A percentile compares a stretch with the other conserved stretches of the same genome.
Conservation (phyloP, 1,140 invertebrate genomes). For the Myzus persicae region DNA sequence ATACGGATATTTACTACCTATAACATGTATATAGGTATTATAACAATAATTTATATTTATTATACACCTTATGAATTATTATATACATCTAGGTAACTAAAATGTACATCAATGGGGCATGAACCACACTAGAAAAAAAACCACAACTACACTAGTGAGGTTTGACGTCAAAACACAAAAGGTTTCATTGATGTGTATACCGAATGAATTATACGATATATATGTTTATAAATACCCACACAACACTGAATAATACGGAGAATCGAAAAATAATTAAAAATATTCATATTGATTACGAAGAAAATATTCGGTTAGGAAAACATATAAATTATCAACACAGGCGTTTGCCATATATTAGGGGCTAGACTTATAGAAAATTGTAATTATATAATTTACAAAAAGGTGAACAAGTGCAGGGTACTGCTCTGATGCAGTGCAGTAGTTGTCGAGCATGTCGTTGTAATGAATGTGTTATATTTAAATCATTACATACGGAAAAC, state of each 20-base stretch:
- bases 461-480: no score
- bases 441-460: no score
- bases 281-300: not conserved
- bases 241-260: not conserved
- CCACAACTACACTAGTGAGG: not conserved
- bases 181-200: not conserved
- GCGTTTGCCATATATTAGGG: not conserved
- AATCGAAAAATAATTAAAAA: not conserved
- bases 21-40: no score
- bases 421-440: no score
- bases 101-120: no score
- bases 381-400: no score
- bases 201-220: not conserved
- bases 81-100: no score
- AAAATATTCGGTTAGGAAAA: slow-evolving; percentile 1
- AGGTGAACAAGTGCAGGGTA: no score
- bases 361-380: not conserved
- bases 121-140: not conserved
- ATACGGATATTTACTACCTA: no score
- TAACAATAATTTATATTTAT: no score
- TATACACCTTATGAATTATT: not conserved
- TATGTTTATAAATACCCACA: not conserved
- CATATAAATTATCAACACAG: not conserved
- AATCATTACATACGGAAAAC: no score
- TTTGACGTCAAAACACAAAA: slow-evolving; percentile 17